Percentiles rank a stretch among this genome's conserved stretches.
These are phyloP conservation scores for Folsomia candida DNA, from an alignment of 2,888 invertebrate genomes.

Conservation along the genomic window DNA sequence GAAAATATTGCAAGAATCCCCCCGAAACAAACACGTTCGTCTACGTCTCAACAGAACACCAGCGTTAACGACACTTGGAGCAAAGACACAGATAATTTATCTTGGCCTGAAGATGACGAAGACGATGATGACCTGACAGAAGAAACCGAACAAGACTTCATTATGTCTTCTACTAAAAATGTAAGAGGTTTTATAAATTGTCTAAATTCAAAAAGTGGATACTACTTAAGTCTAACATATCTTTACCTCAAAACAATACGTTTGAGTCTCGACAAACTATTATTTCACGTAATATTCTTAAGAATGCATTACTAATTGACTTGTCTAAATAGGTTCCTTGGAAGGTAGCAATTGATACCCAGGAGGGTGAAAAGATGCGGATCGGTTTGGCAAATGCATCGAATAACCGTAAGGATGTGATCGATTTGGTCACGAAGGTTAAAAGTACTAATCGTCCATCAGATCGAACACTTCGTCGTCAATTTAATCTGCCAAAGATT, in stretches of 20 bases:
- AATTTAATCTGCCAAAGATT: too few relatives aligned
- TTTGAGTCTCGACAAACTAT: too few relatives aligned
- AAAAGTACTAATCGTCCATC: neutral
- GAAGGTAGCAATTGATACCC: neutral
- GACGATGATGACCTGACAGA: constrained; percentile 18
- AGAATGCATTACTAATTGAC: constrained; percentile 5
- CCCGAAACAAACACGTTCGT: neutral
- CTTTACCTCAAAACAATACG: too few relatives aligned
- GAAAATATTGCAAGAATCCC: neutral
- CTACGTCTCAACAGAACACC: neutral
- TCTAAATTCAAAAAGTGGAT: neutral
- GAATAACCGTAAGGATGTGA: neutral
- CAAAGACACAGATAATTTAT: too few relatives aligned
- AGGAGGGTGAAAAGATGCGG: constrained; percentile 6
- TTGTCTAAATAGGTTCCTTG: constrained; percentile 6
- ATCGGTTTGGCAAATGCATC: constrained; percentile 10
- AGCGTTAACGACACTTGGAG: too few relatives aligned
- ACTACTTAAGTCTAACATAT: neutral
- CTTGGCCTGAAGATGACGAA: constrained; percentile 15
- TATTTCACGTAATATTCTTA: too few relatives aligned
- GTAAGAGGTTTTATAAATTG: constrained; percentile 3
- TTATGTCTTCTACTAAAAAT: neutral
- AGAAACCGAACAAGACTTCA: constrained; percentile 3
- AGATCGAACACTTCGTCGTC: neutral
- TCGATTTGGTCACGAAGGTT: neutral